Evolutionary conservation across 2,888 invertebrate genomes (phyloP), one percentile per base, ranked within the genome.

Genomic region (Ennomos erosarius): DNA sequence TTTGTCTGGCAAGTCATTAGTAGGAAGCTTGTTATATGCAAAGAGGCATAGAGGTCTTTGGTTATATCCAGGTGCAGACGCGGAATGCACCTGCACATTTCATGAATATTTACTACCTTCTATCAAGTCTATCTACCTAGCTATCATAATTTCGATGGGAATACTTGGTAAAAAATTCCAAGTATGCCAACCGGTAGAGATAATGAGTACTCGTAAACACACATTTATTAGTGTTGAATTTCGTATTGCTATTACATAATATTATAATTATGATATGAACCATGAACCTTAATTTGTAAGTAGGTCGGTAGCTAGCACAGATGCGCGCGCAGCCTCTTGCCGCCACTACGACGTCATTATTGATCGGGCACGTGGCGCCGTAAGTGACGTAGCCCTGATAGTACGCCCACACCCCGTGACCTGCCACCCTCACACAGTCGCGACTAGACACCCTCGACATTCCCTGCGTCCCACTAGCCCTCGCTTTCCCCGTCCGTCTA

Each of bases 341-440:
- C 65, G 65, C 71, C 71, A 74, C 81, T 78, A 79, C 85, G 81
- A 90, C 91, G 91, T 91, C 91, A 91, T 78, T 91, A 92, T 92
- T 86, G 92, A 92, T 92, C 89, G 87, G 57, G 84, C 90, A 90
- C 90, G 90, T 91, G 87, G 90, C 90, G 87, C 89, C 90, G 87
- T 87, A 80, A 85, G 82, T 91, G 90, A 91, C 92, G 91, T 91
- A 90, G 89, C 70, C 76, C 78, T 82, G 80, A 78, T 89, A 85
- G 83, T 87, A 86, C 81, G 75, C 84, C 82, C 73, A 70, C 69
- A 69, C 77, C 76, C 73, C 71, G 74, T 65, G 74, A 77, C 70
- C 69, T 68, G 65, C 66, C 65, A 51, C 49, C 73, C 63, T 60
- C 69, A 43, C 62, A 53, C 55, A 45, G 51, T 57, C 62, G 44